Evolutionary conservation across 2,113 vertebrate species (phyloP).

Genomic region (Salvelinus sp.): DNA sequence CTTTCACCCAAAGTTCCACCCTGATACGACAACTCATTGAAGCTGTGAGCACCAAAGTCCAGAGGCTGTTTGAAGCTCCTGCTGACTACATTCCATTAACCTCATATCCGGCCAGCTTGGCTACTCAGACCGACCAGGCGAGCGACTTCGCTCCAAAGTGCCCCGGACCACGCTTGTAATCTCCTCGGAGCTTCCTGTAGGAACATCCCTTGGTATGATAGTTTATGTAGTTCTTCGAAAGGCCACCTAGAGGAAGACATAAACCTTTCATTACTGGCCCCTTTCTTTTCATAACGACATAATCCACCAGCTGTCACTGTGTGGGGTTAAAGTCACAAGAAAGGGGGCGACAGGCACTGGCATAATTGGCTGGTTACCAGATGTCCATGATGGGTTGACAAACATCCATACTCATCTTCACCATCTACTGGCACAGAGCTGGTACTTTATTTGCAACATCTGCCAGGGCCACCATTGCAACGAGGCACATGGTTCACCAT

Average conservation of each 20-base stretch:
- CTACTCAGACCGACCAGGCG: background rate
- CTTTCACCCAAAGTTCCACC: background rate
- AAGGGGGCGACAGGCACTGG: no score
- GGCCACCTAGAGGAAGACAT: background rate
- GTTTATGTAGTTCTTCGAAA: background rate
- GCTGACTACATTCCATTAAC: background rate
- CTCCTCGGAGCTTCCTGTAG: background rate
- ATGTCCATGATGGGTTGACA: no score
- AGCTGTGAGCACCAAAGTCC: background rate
- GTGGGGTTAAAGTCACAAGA: no score
- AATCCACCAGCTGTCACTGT: no score
- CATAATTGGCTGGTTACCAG: no score
- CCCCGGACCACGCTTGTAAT: background rate
- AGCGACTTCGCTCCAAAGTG: background rate
- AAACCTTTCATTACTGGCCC: background rate
- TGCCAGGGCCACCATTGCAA: no score
- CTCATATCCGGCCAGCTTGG: background rate
- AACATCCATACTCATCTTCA: no score
- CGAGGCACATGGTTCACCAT: no score
- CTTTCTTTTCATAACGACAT: no score
- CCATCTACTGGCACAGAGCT: no score
- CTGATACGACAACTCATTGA: background rate
- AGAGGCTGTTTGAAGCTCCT: conserved; percentile 5
- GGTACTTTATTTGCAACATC: no score
- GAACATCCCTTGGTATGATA: background rate